Evolutionary conservation across 2,113 vertebrate genomes (phyloP), one percentile per base, ranked within the genome.

Genomic region (Lampris megalopsis): DNA sequence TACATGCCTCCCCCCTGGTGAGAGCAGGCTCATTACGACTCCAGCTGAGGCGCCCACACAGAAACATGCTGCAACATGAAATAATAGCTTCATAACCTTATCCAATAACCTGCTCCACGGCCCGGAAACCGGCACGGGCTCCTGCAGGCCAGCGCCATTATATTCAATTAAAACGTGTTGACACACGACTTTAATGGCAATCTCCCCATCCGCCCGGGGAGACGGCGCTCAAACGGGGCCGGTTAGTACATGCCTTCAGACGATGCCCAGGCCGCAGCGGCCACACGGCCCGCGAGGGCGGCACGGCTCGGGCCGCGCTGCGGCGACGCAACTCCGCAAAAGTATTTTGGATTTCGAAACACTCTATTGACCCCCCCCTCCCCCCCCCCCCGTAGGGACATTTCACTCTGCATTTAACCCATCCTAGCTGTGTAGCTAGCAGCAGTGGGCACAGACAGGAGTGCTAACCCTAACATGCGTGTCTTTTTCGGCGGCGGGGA

Each of bases 151-250:
- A 38, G 74, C 67, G 85, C 80, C 86, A 92, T 91, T 89, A 84
- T 64, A 75, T 85, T 90, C 83, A 89, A 92, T 93, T 92, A 92
- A 89, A 92, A 89, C 89, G 86, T 90, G 91, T 93, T 92, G 90
- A 93, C 86, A 91, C 91, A 84, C 41, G 82, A 63, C 69, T 87
- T 89, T 88, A 79, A 85, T 71, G 65, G 73, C 59, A 71, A 72
- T 71, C 77, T 67, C 58, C 66, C n/a, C 1, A 50, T 82, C 73
- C 79, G 79, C 81, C 47, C 47, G 67, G 80, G 71, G 68, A 67
- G 60, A 63, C 35, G 54, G 84, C 75, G 85, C 74, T 81, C 84
- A 86, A 90, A 90, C 88, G 89, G 89, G 91, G 89, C 85, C 82
- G 78, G 86, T 89, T 86, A 83, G 81, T 86, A 67, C 85, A 89